Conservation (phyloP, 2,888 invertebrate genomes). For the Xiphydria camelus region DNA sequence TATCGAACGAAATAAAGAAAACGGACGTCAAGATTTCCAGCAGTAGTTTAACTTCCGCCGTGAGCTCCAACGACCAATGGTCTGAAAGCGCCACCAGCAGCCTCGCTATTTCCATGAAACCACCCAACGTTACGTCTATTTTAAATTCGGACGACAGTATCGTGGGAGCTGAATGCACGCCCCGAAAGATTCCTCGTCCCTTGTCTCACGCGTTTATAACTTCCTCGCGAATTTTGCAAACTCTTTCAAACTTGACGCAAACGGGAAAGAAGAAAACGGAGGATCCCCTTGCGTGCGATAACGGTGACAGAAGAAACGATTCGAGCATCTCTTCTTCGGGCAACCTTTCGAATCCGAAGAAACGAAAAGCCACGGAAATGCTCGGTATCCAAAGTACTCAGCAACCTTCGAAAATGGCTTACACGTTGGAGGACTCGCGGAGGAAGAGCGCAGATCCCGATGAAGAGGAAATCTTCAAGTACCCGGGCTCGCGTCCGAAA, state of each 20-base stretch:
- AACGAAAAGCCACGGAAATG: constrained; percentile 47
- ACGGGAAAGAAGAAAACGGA: constrained; percentile 32
- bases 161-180: constrained; percentile 21
- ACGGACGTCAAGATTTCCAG: constrained; percentile 23
- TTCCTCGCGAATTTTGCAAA: constrained; percentile 50
- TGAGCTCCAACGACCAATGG: constrained; percentile 46
- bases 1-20: constrained; percentile 15
- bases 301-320: not conserved
- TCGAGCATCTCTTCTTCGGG: constrained; percentile 7
- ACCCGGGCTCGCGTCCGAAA: constrained; percentile 3
- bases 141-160: constrained; percentile 43
- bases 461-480: constrained; percentile 22
- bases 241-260: constrained; percentile 47
- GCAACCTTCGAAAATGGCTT: constrained; percentile 46
- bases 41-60: constrained; percentile 36
- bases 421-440: constrained; percentile 21
- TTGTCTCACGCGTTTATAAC: constrained; percentile 48
- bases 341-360: constrained; percentile 32
- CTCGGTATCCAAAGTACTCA: constrained; percentile 26
- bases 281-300: not conserved
- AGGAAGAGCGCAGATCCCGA: constrained; percentile 28
- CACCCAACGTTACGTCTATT: constrained; percentile 38
- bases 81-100: constrained; percentile 41
- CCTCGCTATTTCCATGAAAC: constrained; percentile 37
- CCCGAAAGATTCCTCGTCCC: constrained; percentile 25